phyloP scores from a whole-genome alignment of 2,888 invertebrate species.

The Leucophenga montana region DNA sequence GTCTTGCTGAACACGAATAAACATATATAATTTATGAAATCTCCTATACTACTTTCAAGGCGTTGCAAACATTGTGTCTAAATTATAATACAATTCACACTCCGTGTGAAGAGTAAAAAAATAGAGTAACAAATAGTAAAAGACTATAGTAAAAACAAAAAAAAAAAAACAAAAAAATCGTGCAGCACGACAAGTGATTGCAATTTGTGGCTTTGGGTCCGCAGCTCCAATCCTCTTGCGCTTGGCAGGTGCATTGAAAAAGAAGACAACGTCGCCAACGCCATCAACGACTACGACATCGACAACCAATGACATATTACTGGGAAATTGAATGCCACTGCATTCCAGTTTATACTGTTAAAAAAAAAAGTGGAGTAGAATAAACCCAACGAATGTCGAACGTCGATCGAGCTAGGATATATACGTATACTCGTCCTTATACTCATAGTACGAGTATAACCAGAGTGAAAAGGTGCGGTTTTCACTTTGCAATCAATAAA shows the following conservation, averaged over 20 bases:
- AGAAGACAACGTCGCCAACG: neutral
- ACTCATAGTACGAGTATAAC: neutral
- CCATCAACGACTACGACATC: slow-evolving; percentile 1
- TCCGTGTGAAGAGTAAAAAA: no score
- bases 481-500: slow-evolving; percentile 28
- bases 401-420: neutral
- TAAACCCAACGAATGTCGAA: neutral
- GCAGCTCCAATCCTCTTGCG: neutral
- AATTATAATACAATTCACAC: no score
- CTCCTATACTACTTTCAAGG: no score
- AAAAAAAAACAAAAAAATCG: neutral
- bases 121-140: neutral
- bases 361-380: no score
- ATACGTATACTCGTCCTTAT: no score
- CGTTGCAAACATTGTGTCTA: no score
- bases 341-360: neutral
- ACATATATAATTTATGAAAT: no score
- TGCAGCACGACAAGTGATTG: slow-evolving; percentile 24
- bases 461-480: slow-evolving; percentile 16
- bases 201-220: slow-evolving; percentile 24
- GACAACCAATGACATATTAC: slow-evolving; percentile 29
- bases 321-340: slow-evolving; percentile 26
- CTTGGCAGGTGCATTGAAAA: slow-evolving; percentile 11
- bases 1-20: no score
- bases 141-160: neutral